Percentiles rank a stretch among this genome's conserved stretches.
Conservation (phyloP, 2,888 invertebrate genomes). For the Chrysolina haemoptera region DNA sequence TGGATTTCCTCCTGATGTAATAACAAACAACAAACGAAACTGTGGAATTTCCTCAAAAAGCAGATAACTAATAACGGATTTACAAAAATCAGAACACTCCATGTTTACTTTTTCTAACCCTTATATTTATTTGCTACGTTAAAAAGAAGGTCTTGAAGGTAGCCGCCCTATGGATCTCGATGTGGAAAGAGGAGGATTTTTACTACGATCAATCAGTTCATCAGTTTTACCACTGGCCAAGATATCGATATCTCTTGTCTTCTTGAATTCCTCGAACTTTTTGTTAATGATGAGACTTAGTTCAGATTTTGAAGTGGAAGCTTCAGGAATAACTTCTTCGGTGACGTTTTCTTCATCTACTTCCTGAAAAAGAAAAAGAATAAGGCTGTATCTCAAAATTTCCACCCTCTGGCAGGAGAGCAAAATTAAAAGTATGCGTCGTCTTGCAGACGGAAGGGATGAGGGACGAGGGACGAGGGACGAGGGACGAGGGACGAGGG, state of each 20-base stretch:
- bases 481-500: too few relatives aligned
- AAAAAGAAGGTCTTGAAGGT: slow-evolving; percentile 65
- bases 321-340: slow-evolving; percentile 65
- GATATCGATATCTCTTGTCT: slow-evolving; percentile 66
- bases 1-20: too few relatives aligned
- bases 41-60: neutral
- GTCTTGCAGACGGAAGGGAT: too few relatives aligned
- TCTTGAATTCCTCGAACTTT: slow-evolving; percentile 75
- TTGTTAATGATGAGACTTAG: slow-evolving; percentile 68
- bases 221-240: slow-evolving; percentile 49
- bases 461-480: too few relatives aligned
- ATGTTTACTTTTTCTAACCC: neutral
- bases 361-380: slow-evolving; percentile 71
- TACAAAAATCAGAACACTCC: neutral
- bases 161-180: slow-evolving; percentile 60
- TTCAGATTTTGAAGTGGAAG: slow-evolving; percentile 72
- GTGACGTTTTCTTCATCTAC: slow-evolving; percentile 79
- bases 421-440: too few relatives aligned
- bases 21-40: too few relatives aligned
- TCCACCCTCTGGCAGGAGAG: neutral
- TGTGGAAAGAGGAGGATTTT: slow-evolving; percentile 49
- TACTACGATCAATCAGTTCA: slow-evolving; percentile 39
- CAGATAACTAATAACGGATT: neutral
- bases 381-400: neutral
- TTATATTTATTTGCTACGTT: slow-evolving; percentile 34